phyloP scores from a whole-genome alignment of 2,888 invertebrate genomes.

The Baronia brevicornis region DNA sequence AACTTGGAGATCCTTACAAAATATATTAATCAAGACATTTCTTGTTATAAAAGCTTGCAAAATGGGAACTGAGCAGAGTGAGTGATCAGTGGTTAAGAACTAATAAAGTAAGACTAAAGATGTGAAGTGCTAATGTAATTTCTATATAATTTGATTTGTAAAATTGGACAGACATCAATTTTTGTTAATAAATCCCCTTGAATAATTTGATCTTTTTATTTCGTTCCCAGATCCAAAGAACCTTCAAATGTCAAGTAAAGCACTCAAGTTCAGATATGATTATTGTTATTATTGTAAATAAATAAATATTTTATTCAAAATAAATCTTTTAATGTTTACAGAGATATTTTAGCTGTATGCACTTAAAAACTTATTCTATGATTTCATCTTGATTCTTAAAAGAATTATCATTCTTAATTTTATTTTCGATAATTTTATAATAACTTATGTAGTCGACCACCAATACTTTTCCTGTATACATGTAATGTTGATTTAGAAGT shows the following conservation, averaged over 20 bases:
- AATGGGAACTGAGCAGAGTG: conserved; percentile 58
- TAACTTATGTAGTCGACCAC: conserved; percentile 65
- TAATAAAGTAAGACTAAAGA: conserved; percentile 31
- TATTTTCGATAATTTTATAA: conserved; percentile 53
- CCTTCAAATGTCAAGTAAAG: conserved; percentile 38
- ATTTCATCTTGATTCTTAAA: conserved; percentile 5
- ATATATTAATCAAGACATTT: conserved; percentile 42
- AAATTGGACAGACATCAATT: conserved; percentile 29
- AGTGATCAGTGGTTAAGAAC: conserved; percentile 49
- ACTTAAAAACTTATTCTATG: conserved; percentile 11
- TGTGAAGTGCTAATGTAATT: conserved; percentile 49
- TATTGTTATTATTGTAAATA: too few relatives aligned
- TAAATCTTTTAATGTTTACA: too few relatives aligned
- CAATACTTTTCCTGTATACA: conserved; percentile 62
- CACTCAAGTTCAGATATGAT: conserved; percentile 6
- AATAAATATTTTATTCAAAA: too few relatives aligned
- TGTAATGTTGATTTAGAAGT: conserved; percentile 45
- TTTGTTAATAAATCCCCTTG: conserved; percentile 55
- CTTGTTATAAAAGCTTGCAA: conserved; percentile 69
- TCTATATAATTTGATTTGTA: conserved; percentile 37
- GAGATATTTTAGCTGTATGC: too few relatives aligned
- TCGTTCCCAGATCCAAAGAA: conserved; percentile 63
- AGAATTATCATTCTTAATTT: conserved; percentile 13
- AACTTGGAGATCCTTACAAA: conserved; percentile 17
- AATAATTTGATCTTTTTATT: conserved; percentile 36